Conservation (phyloP, 2,113 vertebrate genomes). For the Butorides virescens region DNA sequence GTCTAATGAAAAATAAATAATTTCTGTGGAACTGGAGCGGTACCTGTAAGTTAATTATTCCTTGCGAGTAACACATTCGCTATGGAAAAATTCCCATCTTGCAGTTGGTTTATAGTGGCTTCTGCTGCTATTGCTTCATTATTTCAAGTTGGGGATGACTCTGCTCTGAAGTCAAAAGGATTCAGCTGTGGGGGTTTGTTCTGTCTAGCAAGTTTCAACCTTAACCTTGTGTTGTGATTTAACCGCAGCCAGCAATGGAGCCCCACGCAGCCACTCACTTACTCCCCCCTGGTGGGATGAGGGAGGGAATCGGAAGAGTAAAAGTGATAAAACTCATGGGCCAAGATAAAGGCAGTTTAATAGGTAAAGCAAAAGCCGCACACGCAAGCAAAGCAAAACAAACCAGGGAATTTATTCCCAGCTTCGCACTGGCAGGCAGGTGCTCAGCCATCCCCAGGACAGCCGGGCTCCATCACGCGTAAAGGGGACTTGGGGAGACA, state of each 20-base stretch:
- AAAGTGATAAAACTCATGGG: background rate
- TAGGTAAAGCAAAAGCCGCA: background rate
- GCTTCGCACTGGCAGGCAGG: background rate
- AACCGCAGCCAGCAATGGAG: background rate
- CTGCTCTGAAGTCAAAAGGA: background rate
- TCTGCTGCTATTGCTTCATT: background rate
- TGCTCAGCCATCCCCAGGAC: background rate
- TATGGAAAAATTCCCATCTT: background rate
- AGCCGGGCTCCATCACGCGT: background rate
- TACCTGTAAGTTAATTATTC: background rate
- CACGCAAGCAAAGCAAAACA: background rate
- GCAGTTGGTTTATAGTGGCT: background rate
- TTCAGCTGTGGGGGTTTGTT: background rate
- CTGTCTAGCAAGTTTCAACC: background rate
- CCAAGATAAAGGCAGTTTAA: background rate
- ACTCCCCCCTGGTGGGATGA: background rate
- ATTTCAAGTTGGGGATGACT: background rate
- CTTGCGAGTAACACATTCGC: background rate
- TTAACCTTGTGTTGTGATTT: background rate
- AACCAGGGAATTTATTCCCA: background rate
- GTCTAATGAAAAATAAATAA: background rate
- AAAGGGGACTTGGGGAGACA: background rate
- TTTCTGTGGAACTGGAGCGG: background rate
- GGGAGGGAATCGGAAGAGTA: background rate
- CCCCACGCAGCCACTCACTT: background rate